These are phyloP conservation scores for Lepidurus packardi DNA, from an alignment of 1,140 invertebrate species.

Conservation along the genomic window DNA sequence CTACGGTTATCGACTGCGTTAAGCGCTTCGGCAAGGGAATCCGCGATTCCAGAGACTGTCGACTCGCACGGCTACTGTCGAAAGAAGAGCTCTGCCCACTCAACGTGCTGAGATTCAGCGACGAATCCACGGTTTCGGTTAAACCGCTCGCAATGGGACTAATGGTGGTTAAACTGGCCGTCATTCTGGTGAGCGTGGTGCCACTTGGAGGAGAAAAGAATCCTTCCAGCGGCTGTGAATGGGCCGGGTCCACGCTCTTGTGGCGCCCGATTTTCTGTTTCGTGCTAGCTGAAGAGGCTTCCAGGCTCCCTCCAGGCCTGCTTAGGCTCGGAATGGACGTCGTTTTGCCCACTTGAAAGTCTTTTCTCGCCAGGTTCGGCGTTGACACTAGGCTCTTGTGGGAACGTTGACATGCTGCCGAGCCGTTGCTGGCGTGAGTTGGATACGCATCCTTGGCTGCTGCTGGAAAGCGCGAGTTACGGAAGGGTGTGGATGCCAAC, in stretches of 20 bases:
- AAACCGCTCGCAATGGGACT: neutral
- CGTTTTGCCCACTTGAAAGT: neutral
- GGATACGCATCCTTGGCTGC: neutral
- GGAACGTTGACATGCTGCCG: neutral
- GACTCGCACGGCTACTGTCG: neutral
- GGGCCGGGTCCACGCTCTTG: neutral
- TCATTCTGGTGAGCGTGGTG: neutral
- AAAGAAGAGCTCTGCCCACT: slow-evolving; percentile 8
- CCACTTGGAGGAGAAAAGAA: neutral
- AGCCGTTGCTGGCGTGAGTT: neutral
- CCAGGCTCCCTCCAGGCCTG: no score
- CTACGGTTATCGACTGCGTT: neutral
- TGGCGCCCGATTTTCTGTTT: neutral
- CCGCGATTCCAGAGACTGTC: neutral
- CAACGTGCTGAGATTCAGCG: neutral
- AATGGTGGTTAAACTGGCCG: neutral
- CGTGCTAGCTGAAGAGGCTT: neutral
- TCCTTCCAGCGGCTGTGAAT: neutral
- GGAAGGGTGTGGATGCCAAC: neutral
- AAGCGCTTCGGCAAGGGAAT: slow-evolving; percentile 18
- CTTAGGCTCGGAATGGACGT: neutral
- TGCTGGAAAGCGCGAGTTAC: neutral
- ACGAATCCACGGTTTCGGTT: neutral
- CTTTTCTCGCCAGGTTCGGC: neutral
- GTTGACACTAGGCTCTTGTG: neutral